These are phyloP conservation scores for Monopterus albus DNA, from an alignment of 2,113 vertebrate genomes.

Conservation along the genomic window DNA sequence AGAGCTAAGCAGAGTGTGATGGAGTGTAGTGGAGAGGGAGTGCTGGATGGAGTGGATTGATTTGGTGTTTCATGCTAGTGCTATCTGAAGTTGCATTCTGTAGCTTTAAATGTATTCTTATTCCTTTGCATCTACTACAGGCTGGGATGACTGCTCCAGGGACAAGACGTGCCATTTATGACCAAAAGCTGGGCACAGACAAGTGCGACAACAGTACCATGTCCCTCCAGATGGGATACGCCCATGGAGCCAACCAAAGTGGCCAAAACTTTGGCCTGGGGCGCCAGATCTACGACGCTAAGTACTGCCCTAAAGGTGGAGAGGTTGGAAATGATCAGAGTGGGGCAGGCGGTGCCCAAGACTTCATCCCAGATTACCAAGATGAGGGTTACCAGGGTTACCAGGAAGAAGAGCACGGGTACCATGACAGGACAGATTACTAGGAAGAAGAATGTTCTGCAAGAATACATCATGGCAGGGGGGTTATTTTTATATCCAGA, in stretches of 20 bases:
- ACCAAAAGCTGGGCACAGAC: conserved; percentile 89
- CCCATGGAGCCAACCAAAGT: conserved; percentile 90
- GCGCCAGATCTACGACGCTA: conserved; percentile 95
- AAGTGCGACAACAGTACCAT: conserved; percentile 95
- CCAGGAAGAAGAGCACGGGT: conserved; percentile 78
- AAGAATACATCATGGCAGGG: conserved; percentile 36
- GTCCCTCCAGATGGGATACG: conserved; percentile 96
- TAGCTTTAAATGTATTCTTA: no score
- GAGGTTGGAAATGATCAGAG: conserved; percentile 64
- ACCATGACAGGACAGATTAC: conserved; percentile 71
- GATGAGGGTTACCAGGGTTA: conserved; percentile 84
- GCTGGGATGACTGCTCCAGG: conserved; percentile 95
- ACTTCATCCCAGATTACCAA: conserved; percentile 75
- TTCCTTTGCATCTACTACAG: no score
- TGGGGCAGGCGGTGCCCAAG: conserved; percentile 38
- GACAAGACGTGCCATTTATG: conserved; percentile 93
- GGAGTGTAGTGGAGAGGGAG: no score
- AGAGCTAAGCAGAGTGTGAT: no score
- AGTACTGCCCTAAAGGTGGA: conserved; percentile 88
- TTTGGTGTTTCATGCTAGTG: no score
- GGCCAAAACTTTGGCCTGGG: conserved; percentile 94
- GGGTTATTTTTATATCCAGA: conserved; percentile 46
- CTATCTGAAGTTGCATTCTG: no score
- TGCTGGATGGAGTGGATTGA: no score
- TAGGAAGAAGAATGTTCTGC: conserved; percentile 15